Conservation (phyloP, 2,888 invertebrate species). For the Quadroppia sp. region DNA sequence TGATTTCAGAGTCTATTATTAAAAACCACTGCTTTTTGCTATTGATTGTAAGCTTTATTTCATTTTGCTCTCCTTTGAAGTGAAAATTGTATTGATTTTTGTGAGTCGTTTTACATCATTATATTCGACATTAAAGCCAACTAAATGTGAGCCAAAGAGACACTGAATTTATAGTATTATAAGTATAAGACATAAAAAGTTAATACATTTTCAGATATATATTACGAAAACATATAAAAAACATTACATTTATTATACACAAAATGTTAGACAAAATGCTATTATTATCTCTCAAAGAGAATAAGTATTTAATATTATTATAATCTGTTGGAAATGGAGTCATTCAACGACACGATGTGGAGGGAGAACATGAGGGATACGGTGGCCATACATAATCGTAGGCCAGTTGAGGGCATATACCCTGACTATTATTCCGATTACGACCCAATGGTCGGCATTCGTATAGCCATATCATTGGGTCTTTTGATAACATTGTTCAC, state of each 20-base stretch:
- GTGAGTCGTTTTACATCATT: not conserved
- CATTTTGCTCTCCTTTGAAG: slow-evolving; percentile 4
- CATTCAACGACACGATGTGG: slow-evolving; percentile 17
- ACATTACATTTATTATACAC: slow-evolving; percentile 26
- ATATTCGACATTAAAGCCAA: slow-evolving; percentile 21
- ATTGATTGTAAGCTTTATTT: too few relatives aligned
- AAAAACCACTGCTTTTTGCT: too few relatives aligned
- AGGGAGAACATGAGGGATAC: not conserved
- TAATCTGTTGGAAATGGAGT: slow-evolving; percentile 35
- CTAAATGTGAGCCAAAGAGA: not conserved
- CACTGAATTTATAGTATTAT: slow-evolving; percentile 1
- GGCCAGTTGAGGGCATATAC: not conserved
- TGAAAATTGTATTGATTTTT: slow-evolving; percentile 30
- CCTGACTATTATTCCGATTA: slow-evolving; percentile 41
- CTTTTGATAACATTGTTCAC: slow-evolving; percentile 40
- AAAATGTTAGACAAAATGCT: too few relatives aligned
- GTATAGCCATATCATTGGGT: slow-evolving; percentile 41
- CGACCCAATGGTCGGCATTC: slow-evolving; percentile 43
- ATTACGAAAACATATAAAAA: slow-evolving; percentile 7
- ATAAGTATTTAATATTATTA: slow-evolving; percentile 14
- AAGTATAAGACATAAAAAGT: slow-evolving; percentile 22
- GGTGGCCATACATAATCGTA: not conserved
- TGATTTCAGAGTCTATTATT: not conserved
- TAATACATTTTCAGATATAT: slow-evolving; percentile 20
- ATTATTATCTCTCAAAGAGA: too few relatives aligned